phyloP scores from a whole-genome alignment of 1,140 invertebrate species.

The Pristionchus pacificus region DNA sequence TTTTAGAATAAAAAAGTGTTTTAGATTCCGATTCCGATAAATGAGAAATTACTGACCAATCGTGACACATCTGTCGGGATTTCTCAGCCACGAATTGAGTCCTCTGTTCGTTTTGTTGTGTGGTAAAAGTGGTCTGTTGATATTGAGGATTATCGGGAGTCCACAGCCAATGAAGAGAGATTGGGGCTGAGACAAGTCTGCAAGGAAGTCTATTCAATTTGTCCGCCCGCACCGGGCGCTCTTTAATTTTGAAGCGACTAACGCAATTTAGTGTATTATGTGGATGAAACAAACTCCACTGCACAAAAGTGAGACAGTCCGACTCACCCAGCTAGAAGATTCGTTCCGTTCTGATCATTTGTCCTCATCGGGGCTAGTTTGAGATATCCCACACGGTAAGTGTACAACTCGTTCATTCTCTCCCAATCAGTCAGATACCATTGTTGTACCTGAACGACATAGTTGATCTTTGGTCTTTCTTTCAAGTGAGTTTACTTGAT shows the following conservation, averaged over 20 bases:
- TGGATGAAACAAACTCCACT: no score
- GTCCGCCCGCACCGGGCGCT: background rate
- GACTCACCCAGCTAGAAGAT: slow-evolving; percentile 9
- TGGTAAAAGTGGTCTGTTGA: slow-evolving; percentile 31
- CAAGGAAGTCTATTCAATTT: slow-evolving; percentile 26
- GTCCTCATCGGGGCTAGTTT: slow-evolving; percentile 47
- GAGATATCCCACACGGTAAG: slow-evolving; percentile 54
- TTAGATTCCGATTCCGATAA: no score
- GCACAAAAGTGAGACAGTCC: no score
- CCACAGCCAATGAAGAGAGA: slow-evolving; percentile 57
- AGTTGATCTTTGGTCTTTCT: background rate
- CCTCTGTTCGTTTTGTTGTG: no score
- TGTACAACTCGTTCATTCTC: slow-evolving; percentile 50
- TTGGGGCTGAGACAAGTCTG: slow-evolving; percentile 55
- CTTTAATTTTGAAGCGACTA: no score
- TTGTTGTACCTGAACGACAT: slow-evolving; percentile 38
- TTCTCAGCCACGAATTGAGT: slow-evolving; percentile 48
- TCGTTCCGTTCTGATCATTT: slow-evolving; percentile 22
- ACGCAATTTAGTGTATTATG: no score
- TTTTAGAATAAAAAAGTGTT: background rate
- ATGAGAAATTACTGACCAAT: slow-evolving; percentile 37
- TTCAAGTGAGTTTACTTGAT: slow-evolving; percentile 42
- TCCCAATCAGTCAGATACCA: slow-evolving; percentile 57
- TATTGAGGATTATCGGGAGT: slow-evolving; percentile 48
- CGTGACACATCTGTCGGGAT: slow-evolving; percentile 56